These are phyloP conservation scores for Napeogenes sylphis DNA, from an alignment of 2,888 invertebrate genomes.

Conservation along the genomic window DNA sequence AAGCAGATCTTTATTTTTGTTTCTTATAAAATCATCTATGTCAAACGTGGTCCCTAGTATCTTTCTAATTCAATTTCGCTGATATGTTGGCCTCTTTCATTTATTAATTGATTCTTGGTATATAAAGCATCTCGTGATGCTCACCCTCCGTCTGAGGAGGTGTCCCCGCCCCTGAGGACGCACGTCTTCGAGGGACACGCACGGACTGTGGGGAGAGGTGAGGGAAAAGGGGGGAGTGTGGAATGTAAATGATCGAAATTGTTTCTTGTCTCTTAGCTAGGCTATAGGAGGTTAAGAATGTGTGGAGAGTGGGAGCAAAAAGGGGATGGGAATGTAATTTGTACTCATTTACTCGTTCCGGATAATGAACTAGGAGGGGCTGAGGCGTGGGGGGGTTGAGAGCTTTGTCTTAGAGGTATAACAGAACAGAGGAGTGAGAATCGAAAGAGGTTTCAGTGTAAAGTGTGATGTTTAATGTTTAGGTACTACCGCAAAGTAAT, in stretches of 20 bases:
- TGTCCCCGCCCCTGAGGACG: conserved; percentile 51
- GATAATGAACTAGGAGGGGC: no score
- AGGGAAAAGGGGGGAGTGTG: conserved; percentile 12
- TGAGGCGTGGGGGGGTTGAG: no score
- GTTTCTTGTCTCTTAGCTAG: not conserved
- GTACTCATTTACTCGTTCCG: no score
- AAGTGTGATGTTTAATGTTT: no score
- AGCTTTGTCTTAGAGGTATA: no score
- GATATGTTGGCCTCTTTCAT: not conserved
- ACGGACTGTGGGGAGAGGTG: conserved; percentile 28
- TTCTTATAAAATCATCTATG: no score
- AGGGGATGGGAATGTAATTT: no score
- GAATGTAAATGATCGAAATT: not conserved
- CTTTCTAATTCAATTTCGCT: not conserved
- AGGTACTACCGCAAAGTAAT: no score
- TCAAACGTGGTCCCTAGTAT: not conserved
- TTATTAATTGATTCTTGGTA: not conserved
- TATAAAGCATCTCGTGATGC: conserved; percentile 43
- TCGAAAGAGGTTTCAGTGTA: no score
- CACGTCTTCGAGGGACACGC: conserved; percentile 34
- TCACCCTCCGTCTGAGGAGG: conserved; percentile 60
- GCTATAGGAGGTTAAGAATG: not conserved
- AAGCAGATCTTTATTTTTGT: no score
- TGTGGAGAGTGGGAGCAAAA: not conserved
- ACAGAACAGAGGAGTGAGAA: no score